A percentile compares a stretch with the other conserved stretches of the same genome.
Conservation (phyloP, 2,888 invertebrate genomes). For the Brenthis ino region DNA sequence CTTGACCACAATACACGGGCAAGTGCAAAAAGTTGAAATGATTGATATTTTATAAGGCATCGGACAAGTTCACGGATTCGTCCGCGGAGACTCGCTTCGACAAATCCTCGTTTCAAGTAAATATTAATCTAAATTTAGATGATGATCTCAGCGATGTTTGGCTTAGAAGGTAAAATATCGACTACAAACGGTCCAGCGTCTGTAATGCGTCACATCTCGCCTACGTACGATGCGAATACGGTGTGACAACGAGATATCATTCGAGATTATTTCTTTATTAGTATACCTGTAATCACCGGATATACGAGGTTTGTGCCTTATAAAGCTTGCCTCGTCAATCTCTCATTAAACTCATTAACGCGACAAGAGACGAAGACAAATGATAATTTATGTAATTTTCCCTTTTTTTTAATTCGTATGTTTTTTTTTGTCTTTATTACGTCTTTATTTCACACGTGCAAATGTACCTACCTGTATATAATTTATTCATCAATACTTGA, state of each 20-base stretch:
- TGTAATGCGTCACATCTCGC: slow-evolving; percentile 63
- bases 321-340: slow-evolving; percentile 34
- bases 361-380: slow-evolving; percentile 37
- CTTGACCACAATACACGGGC: slow-evolving; percentile 2
- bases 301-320: slow-evolving; percentile 43
- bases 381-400: slow-evolving; percentile 29
- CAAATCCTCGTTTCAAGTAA: slow-evolving; percentile 48
- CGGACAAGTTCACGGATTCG: slow-evolving; percentile 27
- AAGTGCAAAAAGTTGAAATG: background rate
- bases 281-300: slow-evolving; percentile 51
- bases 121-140: slow-evolving; percentile 57
- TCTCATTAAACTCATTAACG: slow-evolving; percentile 37
- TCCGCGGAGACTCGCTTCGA: slow-evolving; percentile 20
- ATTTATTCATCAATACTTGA: background rate
- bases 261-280: slow-evolving; percentile 49
- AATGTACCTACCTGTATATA: background rate
- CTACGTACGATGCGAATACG: slow-evolving; percentile 55
- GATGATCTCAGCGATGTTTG: slow-evolving; percentile 68
- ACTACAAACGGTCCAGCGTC: slow-evolving; percentile 47
- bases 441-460: background rate
- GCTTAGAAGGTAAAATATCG: slow-evolving; percentile 61
- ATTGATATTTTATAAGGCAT: background rate
- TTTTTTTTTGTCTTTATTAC: slow-evolving; percentile 10
- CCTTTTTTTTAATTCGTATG: slow-evolving; percentile 30
- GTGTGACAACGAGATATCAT: slow-evolving; percentile 48